Conservation (phyloP, 2,797 vertebrate genomes). For the Cossypha niveicapilla region DNA sequence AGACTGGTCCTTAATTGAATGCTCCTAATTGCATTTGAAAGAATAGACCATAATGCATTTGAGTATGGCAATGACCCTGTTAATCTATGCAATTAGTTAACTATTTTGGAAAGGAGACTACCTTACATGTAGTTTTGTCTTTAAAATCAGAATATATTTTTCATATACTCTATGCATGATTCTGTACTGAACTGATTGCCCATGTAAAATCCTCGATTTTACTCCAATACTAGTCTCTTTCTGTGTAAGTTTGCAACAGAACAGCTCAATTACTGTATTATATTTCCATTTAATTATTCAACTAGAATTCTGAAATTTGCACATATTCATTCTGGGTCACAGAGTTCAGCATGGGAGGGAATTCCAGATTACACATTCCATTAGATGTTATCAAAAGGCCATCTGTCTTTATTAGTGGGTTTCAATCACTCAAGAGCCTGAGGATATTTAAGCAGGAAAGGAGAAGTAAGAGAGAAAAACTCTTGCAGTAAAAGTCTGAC, state of each 20-base stretch:
- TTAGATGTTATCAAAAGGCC: conserved; percentile 51
- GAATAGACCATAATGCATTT: conserved; percentile 38
- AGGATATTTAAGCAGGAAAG: conserved; percentile 2
- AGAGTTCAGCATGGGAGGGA: conserved; percentile 13
- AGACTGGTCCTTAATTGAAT: conserved; percentile 50
- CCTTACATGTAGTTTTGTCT: not conserved
- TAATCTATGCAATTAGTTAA: conserved; percentile 56
- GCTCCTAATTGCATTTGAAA: conserved; percentile 54
- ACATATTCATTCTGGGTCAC: conserved; percentile 18
- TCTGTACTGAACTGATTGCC: not conserved
- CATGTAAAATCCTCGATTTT: not conserved
- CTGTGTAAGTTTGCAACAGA: not conserved
- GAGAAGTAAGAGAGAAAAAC: not conserved
- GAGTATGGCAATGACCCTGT: conserved; percentile 12
- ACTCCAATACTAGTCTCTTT: not conserved
- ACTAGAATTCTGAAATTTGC: conserved; percentile 27
- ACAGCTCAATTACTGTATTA: not conserved
- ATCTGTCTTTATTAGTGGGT: conserved; percentile 18
- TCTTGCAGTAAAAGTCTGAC: not conserved
- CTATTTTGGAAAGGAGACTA: not conserved
- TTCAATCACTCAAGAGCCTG: conserved; percentile 20
- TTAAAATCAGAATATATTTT: not conserved
- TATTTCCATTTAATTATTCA: conserved; percentile 41
- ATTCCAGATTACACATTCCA: conserved; percentile 39
- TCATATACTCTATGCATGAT: not conserved